Evolutionary conservation across 1,140 invertebrate genomes (phyloP), one percentile per base, ranked within the genome.

Genomic region (Ditylenchus dipsaci): DNA sequence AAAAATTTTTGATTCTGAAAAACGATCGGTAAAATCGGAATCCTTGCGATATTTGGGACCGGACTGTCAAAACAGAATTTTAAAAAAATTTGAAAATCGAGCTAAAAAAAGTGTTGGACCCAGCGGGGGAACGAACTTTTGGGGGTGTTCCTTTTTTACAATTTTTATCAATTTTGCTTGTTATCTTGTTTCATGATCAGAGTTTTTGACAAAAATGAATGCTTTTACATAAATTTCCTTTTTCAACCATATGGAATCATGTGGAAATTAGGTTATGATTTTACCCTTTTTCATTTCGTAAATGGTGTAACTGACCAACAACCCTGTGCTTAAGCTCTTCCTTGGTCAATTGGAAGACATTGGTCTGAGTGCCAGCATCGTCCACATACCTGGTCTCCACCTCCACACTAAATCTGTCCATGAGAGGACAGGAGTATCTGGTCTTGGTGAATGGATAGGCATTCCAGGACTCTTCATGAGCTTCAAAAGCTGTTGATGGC

Each of bases 361-460:
- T 98, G 60, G 97, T 93, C 85, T 95, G 91, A 78, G 91, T 88
- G 19, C 95, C 95, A 83, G 90, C 90, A 86, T 98, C 96, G 74
- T 90, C 88, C 84, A 89, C 90, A 85, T 99, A 99, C 79, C 91
- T 91, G 0, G 96, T 99, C 87, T 99, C 96, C 13, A 71, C 69
- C 87, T 98, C 95, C 72, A 99, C 86, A 62, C 89, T 91, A 85
- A 99, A 97, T 84, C 96, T 95, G 84, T 97, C 93, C 60, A 98
- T 90, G 87, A 98, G 95, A 30, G 95, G 94, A 84, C 92, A 95
- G n/a, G 91, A 93, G 83, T 93, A 95, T 0, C 92, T 88, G 1
- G 95, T 99, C 86, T 96, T 96, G 19, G 95, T 99, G 78, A 96
- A 97, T 0, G 96, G 96, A 87, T 99, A 99, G 30, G 94, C 92